These are phyloP conservation scores for Centruroides vittatus DNA, from an alignment of 1,140 invertebrate species.

Conservation along the genomic window DNA sequence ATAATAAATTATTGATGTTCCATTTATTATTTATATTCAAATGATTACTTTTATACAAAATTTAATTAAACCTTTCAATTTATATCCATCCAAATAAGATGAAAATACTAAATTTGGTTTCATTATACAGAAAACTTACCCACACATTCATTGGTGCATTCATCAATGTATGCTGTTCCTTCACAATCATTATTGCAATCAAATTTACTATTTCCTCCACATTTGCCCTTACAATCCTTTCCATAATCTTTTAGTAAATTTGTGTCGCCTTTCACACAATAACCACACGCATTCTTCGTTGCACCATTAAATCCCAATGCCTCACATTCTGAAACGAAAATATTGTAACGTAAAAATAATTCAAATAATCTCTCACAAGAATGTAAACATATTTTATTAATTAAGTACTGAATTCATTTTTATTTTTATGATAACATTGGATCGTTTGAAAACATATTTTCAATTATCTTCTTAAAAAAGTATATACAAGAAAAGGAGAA, in stretches of 20 bases:
- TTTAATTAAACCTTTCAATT: no score
- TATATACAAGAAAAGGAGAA: no score
- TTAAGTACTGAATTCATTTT: no score
- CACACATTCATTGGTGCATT: constrained; percentile 18
- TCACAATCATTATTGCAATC: constrained; percentile 19
- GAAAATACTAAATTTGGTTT: background rate
- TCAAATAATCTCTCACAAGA: no score
- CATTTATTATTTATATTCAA: no score
- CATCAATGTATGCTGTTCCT: constrained; percentile 19
- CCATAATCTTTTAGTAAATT: constrained; percentile 17
- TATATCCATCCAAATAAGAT: no score
- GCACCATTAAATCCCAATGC: constrained; percentile 17
- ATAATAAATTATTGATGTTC: no score
- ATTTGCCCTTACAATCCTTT: constrained; percentile 17
- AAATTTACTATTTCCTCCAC: constrained; percentile 4
- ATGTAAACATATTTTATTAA: no score
- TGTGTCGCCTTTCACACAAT: constrained; percentile 19
- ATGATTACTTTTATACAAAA: no score
- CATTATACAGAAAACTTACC: constrained; percentile 3
- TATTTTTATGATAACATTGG: no score
- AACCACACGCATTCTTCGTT: constrained; percentile 20
- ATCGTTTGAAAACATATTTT: no score
- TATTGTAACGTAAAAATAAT: background rate
- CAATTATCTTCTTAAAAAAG: no score
- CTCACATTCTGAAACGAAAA: constrained; percentile 12